These are phyloP conservation scores for Bellardia pandia DNA, from an alignment of 2,888 invertebrate species.

Conservation along the genomic window DNA sequence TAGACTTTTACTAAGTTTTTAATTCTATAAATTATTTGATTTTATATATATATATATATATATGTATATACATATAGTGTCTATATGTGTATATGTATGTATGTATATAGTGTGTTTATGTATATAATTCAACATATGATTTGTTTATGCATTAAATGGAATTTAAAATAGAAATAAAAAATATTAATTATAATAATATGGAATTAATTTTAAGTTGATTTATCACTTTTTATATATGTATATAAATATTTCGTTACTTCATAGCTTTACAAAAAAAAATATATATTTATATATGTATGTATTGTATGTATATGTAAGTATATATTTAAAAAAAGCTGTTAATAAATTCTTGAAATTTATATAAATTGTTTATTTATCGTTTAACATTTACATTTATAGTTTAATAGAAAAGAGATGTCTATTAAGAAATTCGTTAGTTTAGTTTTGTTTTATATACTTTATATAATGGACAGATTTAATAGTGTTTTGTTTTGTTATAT, in stretches of 20 bases:
- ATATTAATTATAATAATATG: constrained; percentile 31
- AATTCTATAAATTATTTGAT: constrained; percentile 35
- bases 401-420: constrained; percentile 74
- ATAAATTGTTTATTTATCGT: constrained; percentile 47
- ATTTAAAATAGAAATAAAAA: constrained; percentile 34
- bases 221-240: constrained; percentile 52
- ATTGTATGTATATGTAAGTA: background rate
- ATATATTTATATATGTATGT: background rate
- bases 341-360: constrained; percentile 62
- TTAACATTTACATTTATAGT: constrained; percentile 65
- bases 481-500: constrained; percentile 56
- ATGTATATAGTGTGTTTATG: background rate
- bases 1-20: constrained; percentile 12
- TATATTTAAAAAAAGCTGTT: constrained; percentile 48
- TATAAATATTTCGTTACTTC: constrained; percentile 37
- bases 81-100: background rate
- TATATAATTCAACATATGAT: constrained; percentile 10
- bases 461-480: constrained; percentile 70
- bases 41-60: background rate
- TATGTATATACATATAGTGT: no score
- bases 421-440: constrained; percentile 79
- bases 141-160: constrained; percentile 21
- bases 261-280: constrained; percentile 44
- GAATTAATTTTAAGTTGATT: constrained; percentile 56
- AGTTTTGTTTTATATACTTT: constrained; percentile 54